These are phyloP conservation scores for Macrostomum lignano DNA, from an alignment of 1,140 invertebrate species.

Conservation along the genomic window DNA sequence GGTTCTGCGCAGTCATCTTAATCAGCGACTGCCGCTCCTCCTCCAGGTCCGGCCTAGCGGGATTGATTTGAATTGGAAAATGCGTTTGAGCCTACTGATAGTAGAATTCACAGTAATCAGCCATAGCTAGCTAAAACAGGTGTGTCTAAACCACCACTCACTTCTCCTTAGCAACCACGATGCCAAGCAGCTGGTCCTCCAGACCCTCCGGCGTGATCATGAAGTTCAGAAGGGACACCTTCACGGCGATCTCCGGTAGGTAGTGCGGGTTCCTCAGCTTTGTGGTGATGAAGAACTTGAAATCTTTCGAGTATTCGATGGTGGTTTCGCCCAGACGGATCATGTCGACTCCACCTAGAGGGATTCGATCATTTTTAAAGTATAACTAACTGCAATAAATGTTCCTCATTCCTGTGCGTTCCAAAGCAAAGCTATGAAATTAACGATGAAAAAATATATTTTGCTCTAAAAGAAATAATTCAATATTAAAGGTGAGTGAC, in stretches of 20 bases:
- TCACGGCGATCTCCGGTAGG: conserved; percentile 26
- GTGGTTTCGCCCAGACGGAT: conserved; percentile 24
- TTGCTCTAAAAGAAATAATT: too few relatives aligned
- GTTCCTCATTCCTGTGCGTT: too few relatives aligned
- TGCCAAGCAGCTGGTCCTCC: conserved; percentile 28
- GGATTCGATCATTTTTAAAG: too few relatives aligned
- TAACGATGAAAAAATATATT: too few relatives aligned
- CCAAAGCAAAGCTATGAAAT: too few relatives aligned
- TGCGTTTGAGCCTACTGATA: too few relatives aligned
- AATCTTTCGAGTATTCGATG: conserved; percentile 25
- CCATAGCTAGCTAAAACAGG: too few relatives aligned
- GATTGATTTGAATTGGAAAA: too few relatives aligned
- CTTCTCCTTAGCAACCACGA: conserved; percentile 30
- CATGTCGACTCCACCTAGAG: conserved; percentile 18
- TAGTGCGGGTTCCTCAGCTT: conserved; percentile 28
- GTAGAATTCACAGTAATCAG: too few relatives aligned
- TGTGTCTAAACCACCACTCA: too few relatives aligned
- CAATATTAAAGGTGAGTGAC: too few relatives aligned
- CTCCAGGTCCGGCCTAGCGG: conserved; percentile 28
- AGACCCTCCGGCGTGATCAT: conserved; percentile 29
- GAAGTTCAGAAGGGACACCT: conserved; percentile 28
- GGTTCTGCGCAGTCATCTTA: conserved; percentile 24
- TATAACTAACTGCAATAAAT: too few relatives aligned
- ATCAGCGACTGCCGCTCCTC: conserved; percentile 26
- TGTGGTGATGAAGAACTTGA: conserved; percentile 27